Base-by-base conservation (phyloP, 2,113 vertebrate genomes). In the Microtus oregoni region DNA sequence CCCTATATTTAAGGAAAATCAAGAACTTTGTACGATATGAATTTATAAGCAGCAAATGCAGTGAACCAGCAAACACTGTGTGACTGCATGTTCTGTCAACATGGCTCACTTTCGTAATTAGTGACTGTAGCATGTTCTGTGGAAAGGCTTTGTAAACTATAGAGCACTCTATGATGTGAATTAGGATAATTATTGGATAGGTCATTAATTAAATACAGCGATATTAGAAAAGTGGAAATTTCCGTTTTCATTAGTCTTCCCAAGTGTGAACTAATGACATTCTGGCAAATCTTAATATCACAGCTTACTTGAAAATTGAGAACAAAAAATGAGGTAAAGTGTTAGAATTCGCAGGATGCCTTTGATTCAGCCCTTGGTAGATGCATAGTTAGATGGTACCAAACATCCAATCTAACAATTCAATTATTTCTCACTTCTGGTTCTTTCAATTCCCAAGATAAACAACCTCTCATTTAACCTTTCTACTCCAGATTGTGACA, bases 191-290 rank as follows among this genome's bases (percentile, higher is more conserved):
- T 97, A 96, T 93, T 94, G 90, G 81, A 92, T 52, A 96, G 68
- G 73, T 38, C 58, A 96, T 96, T 97, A 92, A 97, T 97, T 97
- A 97, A 96, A 92, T 89, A 67, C 1, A 94, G n/a, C 6, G 26
- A 96, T 91, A 76, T 90, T 91, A 96, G 90, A 97, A 97, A 97
- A 93, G 94, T 92, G 65, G 67, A 95, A 95, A 92, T 94, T 94
- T 94, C 83, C 61, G 94, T 92, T 96, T 96, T 96, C 92, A 92
- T 96, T 92, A 94, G 90, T 96, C 67, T 94, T 96, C 30, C 28
- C 94, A 93, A 94, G 90, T 91, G 63, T 95, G 93, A 97, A 95
- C 61, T 96, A 97, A 97, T 94, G 93, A 92, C 52, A 93, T 93
- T 93, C 79, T 86, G 70, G 79, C 89, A 96, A 86, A 82, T 86